Evolutionary conservation across 2,888 invertebrate species (phyloP).

Genomic region (Athalia cordata): DNA sequence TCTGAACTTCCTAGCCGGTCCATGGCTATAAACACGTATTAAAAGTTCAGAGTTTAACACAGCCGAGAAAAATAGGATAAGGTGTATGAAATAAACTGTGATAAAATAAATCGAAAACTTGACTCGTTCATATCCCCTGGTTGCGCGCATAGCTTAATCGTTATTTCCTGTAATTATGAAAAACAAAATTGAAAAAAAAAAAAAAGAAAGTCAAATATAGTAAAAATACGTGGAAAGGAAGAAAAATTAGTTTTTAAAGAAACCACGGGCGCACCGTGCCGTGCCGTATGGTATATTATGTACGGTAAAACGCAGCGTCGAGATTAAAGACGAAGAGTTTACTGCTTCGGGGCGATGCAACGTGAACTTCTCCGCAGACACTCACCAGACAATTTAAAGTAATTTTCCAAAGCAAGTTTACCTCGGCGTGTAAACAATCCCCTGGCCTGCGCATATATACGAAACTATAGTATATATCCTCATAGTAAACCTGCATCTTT

Average conservation of each 20-base stretch:
- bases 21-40: too few species aligned
- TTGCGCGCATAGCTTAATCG: constrained; percentile 24
- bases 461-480: neutral
- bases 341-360: neutral
- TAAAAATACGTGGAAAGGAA: too few species aligned
- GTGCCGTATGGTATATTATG: neutral
- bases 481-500: neutral
- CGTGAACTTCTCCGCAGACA: constrained; percentile 24
- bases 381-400: constrained; percentile 40
- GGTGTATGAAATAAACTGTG: neutral
- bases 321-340: constrained; percentile 26
- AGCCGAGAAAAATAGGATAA: neutral
- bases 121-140: constrained; percentile 21
- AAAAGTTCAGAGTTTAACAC: too few species aligned
- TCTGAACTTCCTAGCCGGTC: too few species aligned
- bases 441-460: neutral
- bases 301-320: neutral
- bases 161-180: constrained; percentile 40
- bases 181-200: neutral
- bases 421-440: neutral
- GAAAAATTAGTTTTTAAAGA: too few species aligned
- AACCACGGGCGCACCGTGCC: too few species aligned
- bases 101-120: neutral
- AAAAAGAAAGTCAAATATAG: too few species aligned
- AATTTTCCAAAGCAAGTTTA: constrained; percentile 34